Conservation (phyloP, 1,140 invertebrate genomes). For the Asbolus verrucosus region DNA sequence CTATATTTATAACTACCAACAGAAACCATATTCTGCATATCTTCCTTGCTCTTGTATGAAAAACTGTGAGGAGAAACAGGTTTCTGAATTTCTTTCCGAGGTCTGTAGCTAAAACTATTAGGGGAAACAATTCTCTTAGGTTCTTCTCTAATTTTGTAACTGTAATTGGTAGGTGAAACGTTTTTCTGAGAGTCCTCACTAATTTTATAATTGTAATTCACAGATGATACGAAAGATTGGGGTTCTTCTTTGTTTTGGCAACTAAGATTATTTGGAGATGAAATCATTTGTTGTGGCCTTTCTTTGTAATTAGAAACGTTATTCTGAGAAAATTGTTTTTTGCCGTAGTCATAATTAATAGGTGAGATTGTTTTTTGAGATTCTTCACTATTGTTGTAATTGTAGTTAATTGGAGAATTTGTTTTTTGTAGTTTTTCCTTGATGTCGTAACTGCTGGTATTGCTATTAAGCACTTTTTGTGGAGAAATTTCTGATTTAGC, state of each 20-base stretch:
- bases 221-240: background rate
- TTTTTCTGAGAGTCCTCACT: background rate
- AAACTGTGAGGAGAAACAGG: constrained; percentile 48
- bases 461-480: constrained; percentile 18
- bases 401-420: background rate
- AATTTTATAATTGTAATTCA: background rate
- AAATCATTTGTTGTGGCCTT: no score
- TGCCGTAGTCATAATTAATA: background rate
- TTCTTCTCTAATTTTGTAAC: background rate
- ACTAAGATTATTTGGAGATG: background rate
- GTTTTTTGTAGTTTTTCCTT: constrained; percentile 19
- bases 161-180: background rate
- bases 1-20: constrained; percentile 48
- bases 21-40: no score
- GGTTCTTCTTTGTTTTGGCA: background rate
- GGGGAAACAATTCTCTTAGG: background rate
- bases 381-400: background rate
- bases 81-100: constrained; percentile 40
- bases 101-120: constrained; percentile 51
- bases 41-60: constrained; percentile 45
- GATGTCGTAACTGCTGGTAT: constrained; percentile 11
- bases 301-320: no score
- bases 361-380: background rate
- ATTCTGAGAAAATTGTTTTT: background rate
- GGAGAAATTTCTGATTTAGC: constrained; percentile 28